Base-by-base conservation (phyloP, 2,113 vertebrate species). In the Vanacampus margaritifer region DNA sequence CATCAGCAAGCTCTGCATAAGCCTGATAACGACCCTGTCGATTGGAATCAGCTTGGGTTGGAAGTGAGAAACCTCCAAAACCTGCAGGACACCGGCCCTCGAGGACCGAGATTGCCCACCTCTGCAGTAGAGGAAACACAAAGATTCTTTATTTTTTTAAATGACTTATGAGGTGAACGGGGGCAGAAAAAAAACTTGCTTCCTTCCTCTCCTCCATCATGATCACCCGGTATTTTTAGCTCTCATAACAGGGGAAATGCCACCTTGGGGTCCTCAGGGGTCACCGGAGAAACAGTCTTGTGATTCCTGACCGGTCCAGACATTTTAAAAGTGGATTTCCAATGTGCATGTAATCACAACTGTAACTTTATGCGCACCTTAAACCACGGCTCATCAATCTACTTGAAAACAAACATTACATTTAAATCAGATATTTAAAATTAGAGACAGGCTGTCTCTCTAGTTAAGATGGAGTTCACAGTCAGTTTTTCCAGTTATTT, bases 341-440 rank as follows among this genome's bases (percentile, higher is more conserved):
- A 41, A 41, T 12, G 7, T 41, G 69, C 21, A 53, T 45, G 24
- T 48, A 73, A 37, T 65, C 67, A 46, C 37, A 48, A 14, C 56
- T 10, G 14, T 48, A 48, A n/a, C n/a, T n/a, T n/a, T n/a, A n/a
- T n/a, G n/a, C n/a, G n/a, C n/a, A n/a, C n/a, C n/a, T n/a, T 32
- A 54, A 66, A 24, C 41, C 67, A 63, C 32, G 64, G 39, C 39
- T 9, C 72, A 78, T 70, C 68, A 74, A 28, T 72, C 32, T 64
- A 57, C 39, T 71, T 51, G 54, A 71, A 67, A 59, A 12, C 71
- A 70, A 69, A 75, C 58, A 37, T 37, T 57, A 46, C 45, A 0
- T 86, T 72, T 82, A 82, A 87, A 81, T 79, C 84, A 85, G 82
- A 86, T 82, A 81, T 51, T 65, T 57, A 78, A 87, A 83, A 85